Evolutionary conservation across 2,888 invertebrate genomes (phyloP).

Genomic region (Lasius fuliginosus): DNA sequence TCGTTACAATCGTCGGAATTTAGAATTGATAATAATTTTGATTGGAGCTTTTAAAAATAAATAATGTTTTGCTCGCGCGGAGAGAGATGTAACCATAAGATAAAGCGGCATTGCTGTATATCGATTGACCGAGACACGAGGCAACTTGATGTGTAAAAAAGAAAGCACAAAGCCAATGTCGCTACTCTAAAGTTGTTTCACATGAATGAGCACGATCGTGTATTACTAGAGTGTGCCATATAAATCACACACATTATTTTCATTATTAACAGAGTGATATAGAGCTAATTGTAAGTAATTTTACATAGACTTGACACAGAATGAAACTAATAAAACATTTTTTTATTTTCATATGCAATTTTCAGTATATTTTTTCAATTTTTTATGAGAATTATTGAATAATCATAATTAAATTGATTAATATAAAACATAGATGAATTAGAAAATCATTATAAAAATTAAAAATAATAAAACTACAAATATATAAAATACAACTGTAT

Average conservation of each 20-base stretch:
- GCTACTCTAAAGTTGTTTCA: slow-evolving; percentile 32
- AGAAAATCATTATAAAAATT: not conserved
- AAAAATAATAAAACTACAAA: slow-evolving; percentile 14
- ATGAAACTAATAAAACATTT: not conserved
- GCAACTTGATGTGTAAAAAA: slow-evolving; percentile 33
- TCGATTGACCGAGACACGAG: slow-evolving; percentile 43
- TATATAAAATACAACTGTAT: not conserved
- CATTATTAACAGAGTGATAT: not conserved
- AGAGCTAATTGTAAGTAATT: not conserved
- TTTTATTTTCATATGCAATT: not conserved
- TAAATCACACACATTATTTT: not conserved
- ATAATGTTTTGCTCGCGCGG: not conserved
- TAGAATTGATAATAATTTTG: not conserved
- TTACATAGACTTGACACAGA: not conserved
- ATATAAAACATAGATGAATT: not conserved
- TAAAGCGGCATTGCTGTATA: slow-evolving; percentile 32
- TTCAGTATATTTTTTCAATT: not conserved
- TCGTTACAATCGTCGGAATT: not conserved
- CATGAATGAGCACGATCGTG: slow-evolving; percentile 27
- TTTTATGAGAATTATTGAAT: not conserved
- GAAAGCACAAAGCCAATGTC: slow-evolving; percentile 52
- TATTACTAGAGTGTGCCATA: not conserved
- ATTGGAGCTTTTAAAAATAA: not conserved
- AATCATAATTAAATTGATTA: not conserved
- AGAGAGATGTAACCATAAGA: slow-evolving; percentile 25